Evolutionary conservation across 1,140 invertebrate species (phyloP), one percentile per base, ranked within the genome.

Genomic region (Bombus sibiricus): DNA sequence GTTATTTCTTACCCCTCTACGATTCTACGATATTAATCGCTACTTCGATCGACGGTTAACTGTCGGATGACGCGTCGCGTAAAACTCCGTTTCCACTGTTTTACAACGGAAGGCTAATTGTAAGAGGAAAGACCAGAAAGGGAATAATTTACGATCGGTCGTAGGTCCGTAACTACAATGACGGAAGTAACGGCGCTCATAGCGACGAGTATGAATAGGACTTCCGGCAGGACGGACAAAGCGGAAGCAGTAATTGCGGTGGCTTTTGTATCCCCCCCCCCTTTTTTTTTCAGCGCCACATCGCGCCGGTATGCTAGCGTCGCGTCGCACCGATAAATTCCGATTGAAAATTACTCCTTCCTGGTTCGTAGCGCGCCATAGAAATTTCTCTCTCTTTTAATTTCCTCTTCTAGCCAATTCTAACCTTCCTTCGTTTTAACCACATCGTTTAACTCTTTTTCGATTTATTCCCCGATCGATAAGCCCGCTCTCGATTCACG

Each of bases 161-260:
- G 76, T 71, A 77, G 89, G 90, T 86, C 74, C 86, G 88, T 80
- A 90, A 81, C 86, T 75, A 71, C 85, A 69, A 90, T 91, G 92
- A 92, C 90, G 92, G 92, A 93, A 93, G 88, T 85, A 91, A 89
- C 87, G 89, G 89, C 89, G 90, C 73, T 85, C 83, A 86, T 88
- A 91, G 91, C 89, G 90, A 92, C 88, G 92, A 79, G 88, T 91
- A 88, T 90, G 92, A 92, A 93, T 91, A 90, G 89, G 85, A 91
- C 91, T 92, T 93, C 93, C 92, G 90, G 90, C 37, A 87, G 66
- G 76, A 73, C 76, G 81, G 81, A 68, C 81, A 57, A 85, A 91
- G 73, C 90, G 90, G 92, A 92, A 93, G 90, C 85, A 82, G 89
- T 91, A 91, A 92, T 92, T 90, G 86, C 73, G 81, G 82, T 62